These are phyloP conservation scores for Mugil cephalus DNA, from an alignment of 2,113 vertebrate genomes.

Conservation along the genomic window DNA sequence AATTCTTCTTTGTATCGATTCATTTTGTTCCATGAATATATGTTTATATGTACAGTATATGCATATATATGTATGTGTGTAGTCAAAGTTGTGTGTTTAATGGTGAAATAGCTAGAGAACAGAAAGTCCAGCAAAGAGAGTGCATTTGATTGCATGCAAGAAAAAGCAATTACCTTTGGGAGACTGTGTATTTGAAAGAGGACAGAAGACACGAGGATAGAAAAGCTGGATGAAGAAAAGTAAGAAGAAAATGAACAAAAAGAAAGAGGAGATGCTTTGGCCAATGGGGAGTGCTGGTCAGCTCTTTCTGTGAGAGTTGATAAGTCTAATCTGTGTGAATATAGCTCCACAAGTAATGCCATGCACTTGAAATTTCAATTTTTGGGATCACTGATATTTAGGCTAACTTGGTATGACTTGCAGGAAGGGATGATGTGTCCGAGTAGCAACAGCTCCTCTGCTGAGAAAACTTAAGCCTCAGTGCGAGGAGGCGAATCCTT, in stretches of 20 bases:
- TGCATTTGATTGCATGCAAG: conserved; percentile 37
- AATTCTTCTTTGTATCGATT: conserved; percentile 12
- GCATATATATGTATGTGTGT: no score
- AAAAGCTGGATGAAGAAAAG: conserved; percentile 3
- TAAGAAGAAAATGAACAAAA: neutral
- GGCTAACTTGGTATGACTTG: conserved; percentile 28
- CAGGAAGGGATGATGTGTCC: conserved; percentile 9
- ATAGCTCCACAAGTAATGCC: conserved; percentile 12
- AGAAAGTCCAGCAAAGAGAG: conserved; percentile 7
- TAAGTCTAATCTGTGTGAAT: conserved; percentile 41
- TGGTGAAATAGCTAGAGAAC: conserved; percentile 8
- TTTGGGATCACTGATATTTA: neutral
- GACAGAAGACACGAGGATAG: neutral
- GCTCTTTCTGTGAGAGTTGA: conserved; percentile 38
- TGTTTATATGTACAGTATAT: no score
- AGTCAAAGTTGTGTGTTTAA: conserved; percentile 12
- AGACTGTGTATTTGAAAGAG: conserved; percentile 33
- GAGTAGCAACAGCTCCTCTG: conserved; percentile 6
- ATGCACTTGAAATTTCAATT: conserved; percentile 21
- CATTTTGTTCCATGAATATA: conserved; percentile 2
- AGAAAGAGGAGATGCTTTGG: conserved; percentile 25
- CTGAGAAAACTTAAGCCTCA: neutral
- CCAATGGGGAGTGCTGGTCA: conserved; percentile 29
- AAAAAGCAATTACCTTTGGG: conserved; percentile 62
- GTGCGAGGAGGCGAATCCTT: conserved; percentile 3